Percentiles rank a stretch among this genome's conserved stretches.
These are phyloP conservation scores for Mylabris sibirica DNA, from an alignment of 2,888 invertebrate genomes.

Conservation along the genomic window DNA sequence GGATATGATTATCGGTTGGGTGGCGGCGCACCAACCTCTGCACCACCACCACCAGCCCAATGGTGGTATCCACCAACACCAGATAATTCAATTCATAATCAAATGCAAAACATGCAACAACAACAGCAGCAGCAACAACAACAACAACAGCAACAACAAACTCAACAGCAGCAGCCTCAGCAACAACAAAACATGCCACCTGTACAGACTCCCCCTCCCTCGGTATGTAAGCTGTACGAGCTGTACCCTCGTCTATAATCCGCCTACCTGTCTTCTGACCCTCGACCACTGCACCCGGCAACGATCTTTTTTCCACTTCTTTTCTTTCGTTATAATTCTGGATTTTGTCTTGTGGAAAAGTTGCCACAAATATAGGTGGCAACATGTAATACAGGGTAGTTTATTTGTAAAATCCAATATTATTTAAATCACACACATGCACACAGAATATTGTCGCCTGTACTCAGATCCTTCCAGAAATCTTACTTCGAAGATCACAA, in stretches of 20 bases:
- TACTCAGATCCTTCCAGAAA: no score
- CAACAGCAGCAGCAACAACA: slow-evolving; percentile 36
- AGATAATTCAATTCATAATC: slow-evolving; percentile 67
- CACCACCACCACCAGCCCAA: slow-evolving; percentile 65
- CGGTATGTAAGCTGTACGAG: slow-evolving; percentile 51
- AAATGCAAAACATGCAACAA: slow-evolving; percentile 64
- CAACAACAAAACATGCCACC: slow-evolving; percentile 56
- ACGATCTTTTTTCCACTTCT: slow-evolving; percentile 23
- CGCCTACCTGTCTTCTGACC: slow-evolving; percentile 43
- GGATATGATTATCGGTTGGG: slow-evolving; percentile 78
- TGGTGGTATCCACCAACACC: slow-evolving; percentile 79
- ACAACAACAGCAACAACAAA: slow-evolving; percentile 10
- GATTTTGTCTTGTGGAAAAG: not conserved
- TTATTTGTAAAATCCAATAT: not conserved
- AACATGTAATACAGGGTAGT: not conserved
- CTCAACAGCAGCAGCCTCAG: slow-evolving; percentile 33
- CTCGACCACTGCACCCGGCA: slow-evolving; percentile 31
- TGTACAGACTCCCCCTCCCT: slow-evolving; percentile 60
- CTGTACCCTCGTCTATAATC: slow-evolving; percentile 27
- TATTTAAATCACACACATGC: no score
- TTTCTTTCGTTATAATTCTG: not conserved
- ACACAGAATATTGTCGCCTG: no score
- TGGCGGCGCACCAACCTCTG: slow-evolving; percentile 47
- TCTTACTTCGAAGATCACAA: no score
- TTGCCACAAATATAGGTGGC: not conserved